Base-by-base conservation (phyloP, 2,797 vertebrate genomes). In the Spheniscus humboldti region DNA sequence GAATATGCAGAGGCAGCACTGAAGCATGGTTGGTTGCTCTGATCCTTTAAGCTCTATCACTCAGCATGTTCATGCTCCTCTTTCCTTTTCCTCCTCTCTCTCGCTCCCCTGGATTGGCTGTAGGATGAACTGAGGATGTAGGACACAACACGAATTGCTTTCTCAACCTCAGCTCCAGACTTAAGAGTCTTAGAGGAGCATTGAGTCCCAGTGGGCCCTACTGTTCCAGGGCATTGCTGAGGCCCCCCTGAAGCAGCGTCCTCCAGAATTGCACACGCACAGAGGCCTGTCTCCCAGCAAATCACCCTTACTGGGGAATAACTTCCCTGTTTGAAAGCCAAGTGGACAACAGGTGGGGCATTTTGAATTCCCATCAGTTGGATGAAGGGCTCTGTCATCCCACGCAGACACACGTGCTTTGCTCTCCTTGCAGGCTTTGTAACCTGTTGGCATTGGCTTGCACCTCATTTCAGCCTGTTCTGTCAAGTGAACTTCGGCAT, bases 71-170 rank as follows among this genome's bases (percentile, higher is more conserved):
- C 27, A 1, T 18, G 39, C 53, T 92, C 16, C 75, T 73, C 76
- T 92, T 81, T 81, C 31, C 52, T 68, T 94, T 69, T 80, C 71
- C 33, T 86, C 47, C 45, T 88, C n/a, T 72, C 30, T 56, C n/a
- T 14, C 28, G n/a, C 41, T 67, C 13, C 39, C 37, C 75, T 45
- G 83, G 30, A 37, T 30, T 2, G 3, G 62, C 60, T 39, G 39
- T 39, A 39, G 39, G 39, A 48, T 48, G 81, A 53, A 4, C 48
- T 9, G 45, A 30, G 69, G 39, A 4, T 13, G 31, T 7, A 18
- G 75, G 56, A 25, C 57, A 35, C 2, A 6, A 13, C 28, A 27
- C 56, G 9, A 24, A 23, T 12, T 4, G 47, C 57, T 59, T 30
- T 55, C 39, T 47, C 48, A 66, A 27, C 57, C 50, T 71, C 73